Evolutionary conservation across 2,797 vertebrate genomes (phyloP), one percentile per base, ranked within the genome.

Genomic region (Chromobotia macracanthus): DNA sequence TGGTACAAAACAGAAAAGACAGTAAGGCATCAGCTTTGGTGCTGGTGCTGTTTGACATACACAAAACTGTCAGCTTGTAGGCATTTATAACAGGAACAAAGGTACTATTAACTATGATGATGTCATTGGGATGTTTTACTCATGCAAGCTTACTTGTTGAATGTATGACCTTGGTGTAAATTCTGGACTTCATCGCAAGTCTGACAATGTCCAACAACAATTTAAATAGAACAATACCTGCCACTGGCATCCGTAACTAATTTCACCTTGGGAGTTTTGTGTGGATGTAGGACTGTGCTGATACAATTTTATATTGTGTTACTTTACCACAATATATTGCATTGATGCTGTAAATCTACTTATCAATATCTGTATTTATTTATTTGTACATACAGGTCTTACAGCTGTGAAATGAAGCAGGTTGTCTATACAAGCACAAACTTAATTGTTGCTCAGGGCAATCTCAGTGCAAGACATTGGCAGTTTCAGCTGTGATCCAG

Each of bases 1-100:
- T 23, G 31, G 7, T 55, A 55, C n/a, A 71, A 71, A 71, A n/a
- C 69, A 71, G 13, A 71, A 48, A 61, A 73, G 56, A 46, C 15
- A 60, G 48, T 4, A 41, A 44, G 5, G 3, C n/a, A 11, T 25
- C 11, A 18, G 11, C 13, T 56, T 44, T 60, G 35, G 19, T 1
- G 5, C 13, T 60, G 35, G 19, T 1, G 5, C 13, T 18, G 51
- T 28, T 28, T 60, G 53, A 60, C 6, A 50, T n/a, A 61, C 53
- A 18, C 1, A 18, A 18, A 18, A 6, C 16, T 50, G 21, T 46
- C 21, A 72, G 48, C 31, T 44, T 3, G 23, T 23, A 74, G 25
- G 19, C 6, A 19, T 35, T 5, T 16, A 35, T 38, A 51, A 51
- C 13, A 44, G 35, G 41, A 44, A 44, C 41, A 44, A 10, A 44